Evolutionary conservation across 2,113 vertebrate genomes (phyloP), one percentile per base, ranked within the genome.

Genomic region (Caretta caretta): DNA sequence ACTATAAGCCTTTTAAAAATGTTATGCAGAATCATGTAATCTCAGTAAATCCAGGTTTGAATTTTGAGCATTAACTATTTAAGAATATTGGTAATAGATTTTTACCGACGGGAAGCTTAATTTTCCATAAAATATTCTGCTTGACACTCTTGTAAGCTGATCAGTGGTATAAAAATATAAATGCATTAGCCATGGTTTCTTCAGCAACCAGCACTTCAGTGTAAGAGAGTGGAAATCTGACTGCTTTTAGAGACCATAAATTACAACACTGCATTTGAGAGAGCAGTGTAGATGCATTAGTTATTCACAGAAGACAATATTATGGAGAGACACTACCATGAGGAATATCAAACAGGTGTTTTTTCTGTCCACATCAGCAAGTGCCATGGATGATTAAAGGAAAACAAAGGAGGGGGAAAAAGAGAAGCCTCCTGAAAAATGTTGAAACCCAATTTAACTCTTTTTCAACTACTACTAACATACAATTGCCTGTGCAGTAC

Each of bases 201-300:
- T 62, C 78, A 29, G 54, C 10, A 54, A 12, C 8, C 65, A 49
- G 48, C 42, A 5, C 19, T 19, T 78, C 22, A 48, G 5, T 0
- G 1, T 22, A 35, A 14, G 27, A 2, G 4, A 31, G 20, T 3
- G 29, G 59, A 56, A 22, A 50, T 12, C 19, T 53, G 50, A 5
- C 2, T 14, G 46, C 29, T 0, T 6, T 4, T 2, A 1, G 24
- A 20, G 53, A 1, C 0, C 46, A 57, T 0, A 0, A n/a, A 72
- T 17, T 56, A 3, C n/a, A 31, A 48, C 29, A 1, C 1, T 29
- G 51, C n/a, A 65, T 57, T 50, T 80, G 48, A 51, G n/a, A 38
- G 51, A 19, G 72, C 27, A 16, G 13, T 3, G 4, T 69, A 35
- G 17, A 69, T 3, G 6, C 82, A 54, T 75, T 11, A 81, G 80